Conservation (phyloP, 2,888 invertebrate genomes). For the Masnerella sp. region DNA sequence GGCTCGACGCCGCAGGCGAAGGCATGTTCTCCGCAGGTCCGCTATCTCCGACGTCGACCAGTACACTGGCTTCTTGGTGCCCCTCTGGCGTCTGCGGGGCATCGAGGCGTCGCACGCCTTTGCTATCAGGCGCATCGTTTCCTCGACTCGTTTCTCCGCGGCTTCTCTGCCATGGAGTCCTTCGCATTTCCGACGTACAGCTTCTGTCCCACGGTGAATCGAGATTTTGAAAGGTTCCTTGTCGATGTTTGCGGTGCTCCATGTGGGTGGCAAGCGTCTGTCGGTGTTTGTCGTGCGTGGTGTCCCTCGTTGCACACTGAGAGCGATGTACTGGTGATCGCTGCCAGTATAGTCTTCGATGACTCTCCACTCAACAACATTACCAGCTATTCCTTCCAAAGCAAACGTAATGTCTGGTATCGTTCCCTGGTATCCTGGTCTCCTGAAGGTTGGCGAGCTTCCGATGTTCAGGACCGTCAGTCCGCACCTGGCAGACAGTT, state of each 20-base stretch:
- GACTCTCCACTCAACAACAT: constrained; percentile 46
- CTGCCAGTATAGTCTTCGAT: constrained; percentile 58
- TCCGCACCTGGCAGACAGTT: constrained; percentile 59
- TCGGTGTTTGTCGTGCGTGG: background rate
- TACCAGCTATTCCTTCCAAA: constrained; percentile 24
- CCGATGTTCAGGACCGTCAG: constrained; percentile 40
- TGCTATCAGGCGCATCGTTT: constrained; percentile 1
- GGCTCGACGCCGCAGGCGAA: background rate
- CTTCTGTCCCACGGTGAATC: too few relatives aligned
- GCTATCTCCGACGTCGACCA: constrained; percentile 19
- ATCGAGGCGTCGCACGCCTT: constrained; percentile 8
- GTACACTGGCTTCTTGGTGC: too few relatives aligned
- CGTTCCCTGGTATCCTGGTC: constrained; percentile 25
- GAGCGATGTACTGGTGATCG: constrained; percentile 57
- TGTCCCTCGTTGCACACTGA: constrained; percentile 5
- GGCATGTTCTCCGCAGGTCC: constrained; percentile 11
- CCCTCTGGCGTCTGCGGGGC: background rate
- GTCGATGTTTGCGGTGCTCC: constrained; percentile 5
- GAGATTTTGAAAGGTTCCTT: background rate
- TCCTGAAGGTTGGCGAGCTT: constrained; percentile 38
- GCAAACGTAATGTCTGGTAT: constrained; percentile 55
- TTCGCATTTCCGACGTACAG: background rate
- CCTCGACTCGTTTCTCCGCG: background rate
- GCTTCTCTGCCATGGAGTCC: background rate
- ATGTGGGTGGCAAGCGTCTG: background rate